Percentiles rank a stretch among this genome's conserved stretches.
These are phyloP conservation scores for Colletes latitarsis DNA, from an alignment of 1,140 invertebrate species.

Conservation along the genomic window DNA sequence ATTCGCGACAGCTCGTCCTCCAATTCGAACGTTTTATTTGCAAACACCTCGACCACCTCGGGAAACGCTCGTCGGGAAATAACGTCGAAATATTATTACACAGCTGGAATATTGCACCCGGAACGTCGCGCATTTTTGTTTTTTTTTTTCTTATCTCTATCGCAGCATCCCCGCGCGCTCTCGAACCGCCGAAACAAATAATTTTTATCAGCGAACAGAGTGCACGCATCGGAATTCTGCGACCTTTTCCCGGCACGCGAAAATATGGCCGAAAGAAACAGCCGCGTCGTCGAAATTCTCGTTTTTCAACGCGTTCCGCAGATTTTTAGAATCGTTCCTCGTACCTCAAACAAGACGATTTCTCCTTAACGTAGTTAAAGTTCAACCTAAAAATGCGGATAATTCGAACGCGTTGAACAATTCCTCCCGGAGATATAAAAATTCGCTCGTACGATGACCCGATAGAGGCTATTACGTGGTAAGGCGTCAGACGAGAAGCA, in stretches of 20 bases:
- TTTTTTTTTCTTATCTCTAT: conserved; percentile 34
- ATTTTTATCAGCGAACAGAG: conserved; percentile 20
- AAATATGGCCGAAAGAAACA: not conserved
- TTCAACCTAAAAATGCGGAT: no score
- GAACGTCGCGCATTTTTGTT: not conserved
- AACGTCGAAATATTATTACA: conserved; percentile 43
- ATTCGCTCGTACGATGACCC: no score
- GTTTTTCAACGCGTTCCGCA: not conserved
- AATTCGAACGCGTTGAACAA: no score
- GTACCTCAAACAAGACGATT: no score
- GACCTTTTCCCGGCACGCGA: not conserved
- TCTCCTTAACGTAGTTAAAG: no score
- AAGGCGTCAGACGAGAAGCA: not conserved
- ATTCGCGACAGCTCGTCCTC: conserved; percentile 26
- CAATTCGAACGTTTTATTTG: conserved; percentile 40
- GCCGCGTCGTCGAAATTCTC: conserved; percentile 1
- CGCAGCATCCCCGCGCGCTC: not conserved
- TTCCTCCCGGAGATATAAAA: no score
- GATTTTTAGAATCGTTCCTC: not conserved
- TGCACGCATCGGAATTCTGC: not conserved
- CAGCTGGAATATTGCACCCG: conserved; percentile 30
- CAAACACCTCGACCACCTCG: conserved; percentile 20
- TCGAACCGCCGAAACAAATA: conserved; percentile 31
- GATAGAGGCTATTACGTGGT: not conserved
- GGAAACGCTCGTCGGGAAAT: conserved; percentile 19